These are phyloP conservation scores for Bombyx mandarina DNA, from an alignment of 1,140 invertebrate species.

Conservation along the genomic window DNA sequence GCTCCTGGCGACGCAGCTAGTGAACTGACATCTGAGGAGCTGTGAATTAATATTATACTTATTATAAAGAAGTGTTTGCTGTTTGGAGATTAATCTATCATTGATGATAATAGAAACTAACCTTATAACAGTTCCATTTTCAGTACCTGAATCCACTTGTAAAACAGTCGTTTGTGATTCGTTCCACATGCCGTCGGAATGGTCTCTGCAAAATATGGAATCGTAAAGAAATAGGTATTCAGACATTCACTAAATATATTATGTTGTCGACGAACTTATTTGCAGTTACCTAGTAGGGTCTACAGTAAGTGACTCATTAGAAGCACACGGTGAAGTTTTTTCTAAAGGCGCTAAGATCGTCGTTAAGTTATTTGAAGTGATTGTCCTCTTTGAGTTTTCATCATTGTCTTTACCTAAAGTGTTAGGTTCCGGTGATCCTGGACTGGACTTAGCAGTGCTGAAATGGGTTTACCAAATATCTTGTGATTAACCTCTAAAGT, in stretches of 20 bases:
- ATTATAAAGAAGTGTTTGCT: slow-evolving; percentile 3
- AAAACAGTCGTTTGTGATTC: slow-evolving; percentile 88
- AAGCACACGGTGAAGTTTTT: slow-evolving; percentile 80
- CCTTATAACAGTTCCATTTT: slow-evolving; percentile 73
- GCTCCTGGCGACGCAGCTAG: slow-evolving; percentile 70
- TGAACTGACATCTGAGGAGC: slow-evolving; percentile 74
- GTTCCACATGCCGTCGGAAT: slow-evolving; percentile 89
- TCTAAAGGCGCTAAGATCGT: slow-evolving; percentile 52
- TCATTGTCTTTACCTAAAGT: slow-evolving; percentile 23
- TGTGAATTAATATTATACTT: slow-evolving; percentile 22
- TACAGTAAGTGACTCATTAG: slow-evolving; percentile 83
- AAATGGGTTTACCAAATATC: slow-evolving; percentile 15
- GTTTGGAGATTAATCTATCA: slow-evolving; percentile 3
- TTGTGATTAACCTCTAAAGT: too few relatives aligned
- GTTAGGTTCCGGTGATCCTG: slow-evolving; percentile 67
- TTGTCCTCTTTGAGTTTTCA: slow-evolving; percentile 39
- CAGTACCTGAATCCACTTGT: slow-evolving; percentile 79
- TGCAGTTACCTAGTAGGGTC: slow-evolving; percentile 73
- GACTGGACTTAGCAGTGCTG: slow-evolving; percentile 69
- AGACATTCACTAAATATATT: too few relatives aligned
- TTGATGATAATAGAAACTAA: slow-evolving; percentile 15
- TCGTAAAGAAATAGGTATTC: too few relatives aligned
- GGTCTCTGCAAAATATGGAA: slow-evolving; percentile 72
- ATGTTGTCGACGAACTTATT: background rate
- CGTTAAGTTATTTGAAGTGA: slow-evolving; percentile 40